Evolutionary conservation across 2,113 vertebrate species (phyloP).

Genomic region (Passer montanus): DNA sequence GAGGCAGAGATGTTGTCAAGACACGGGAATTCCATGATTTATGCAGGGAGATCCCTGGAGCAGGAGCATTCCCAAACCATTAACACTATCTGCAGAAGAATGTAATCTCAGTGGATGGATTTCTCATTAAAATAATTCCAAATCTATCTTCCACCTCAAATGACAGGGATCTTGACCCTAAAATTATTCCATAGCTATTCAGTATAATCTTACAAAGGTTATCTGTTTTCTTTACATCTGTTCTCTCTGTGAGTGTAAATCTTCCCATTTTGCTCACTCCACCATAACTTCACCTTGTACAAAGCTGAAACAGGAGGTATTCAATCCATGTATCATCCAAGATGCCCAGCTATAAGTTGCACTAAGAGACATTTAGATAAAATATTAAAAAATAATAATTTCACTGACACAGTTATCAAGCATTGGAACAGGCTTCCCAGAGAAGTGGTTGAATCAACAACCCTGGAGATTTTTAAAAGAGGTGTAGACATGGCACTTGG

Average conservation of each 20-base stretch:
- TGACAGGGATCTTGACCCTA: background rate
- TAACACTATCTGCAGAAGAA: background rate
- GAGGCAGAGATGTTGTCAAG: background rate
- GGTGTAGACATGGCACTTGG: background rate
- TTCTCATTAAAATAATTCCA: background rate
- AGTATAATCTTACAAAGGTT: background rate
- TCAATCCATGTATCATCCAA: background rate
- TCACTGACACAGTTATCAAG: background rate
- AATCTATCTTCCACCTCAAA: background rate
- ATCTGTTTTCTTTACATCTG: background rate
- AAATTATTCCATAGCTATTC: background rate
- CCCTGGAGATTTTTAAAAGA: background rate
- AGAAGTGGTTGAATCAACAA: background rate
- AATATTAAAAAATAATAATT: background rate
- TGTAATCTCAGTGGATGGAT: no score
- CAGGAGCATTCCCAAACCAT: background rate
- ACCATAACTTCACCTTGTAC: rapidly evolving
- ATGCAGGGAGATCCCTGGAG: background rate
- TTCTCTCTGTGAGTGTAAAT: background rate
- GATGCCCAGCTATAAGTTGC: background rate
- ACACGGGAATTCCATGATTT: background rate
- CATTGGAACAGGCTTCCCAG: background rate
- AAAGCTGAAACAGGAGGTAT: background rate
- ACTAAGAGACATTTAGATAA: background rate
- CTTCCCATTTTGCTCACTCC: background rate